These are phyloP conservation scores for Stichopus horrens DNA, from an alignment of 53 echinoderm and acorn worm species.

Conservation along the genomic window DNA sequence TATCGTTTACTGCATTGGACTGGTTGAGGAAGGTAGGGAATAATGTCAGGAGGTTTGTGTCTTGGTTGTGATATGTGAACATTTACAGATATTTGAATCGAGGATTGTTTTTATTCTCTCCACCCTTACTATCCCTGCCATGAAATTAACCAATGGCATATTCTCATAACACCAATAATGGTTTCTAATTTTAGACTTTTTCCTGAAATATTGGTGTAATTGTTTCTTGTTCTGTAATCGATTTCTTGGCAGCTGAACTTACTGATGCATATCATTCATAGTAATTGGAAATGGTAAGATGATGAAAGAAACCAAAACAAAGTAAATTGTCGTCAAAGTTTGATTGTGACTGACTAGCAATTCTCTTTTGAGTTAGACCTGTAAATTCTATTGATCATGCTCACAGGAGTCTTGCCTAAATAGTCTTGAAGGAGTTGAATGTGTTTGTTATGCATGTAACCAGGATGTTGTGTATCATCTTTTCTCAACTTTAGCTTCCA, in stretches of 20 bases:
- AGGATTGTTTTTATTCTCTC: too few relatives aligned
- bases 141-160: neutral
- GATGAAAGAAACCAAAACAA: neutral
- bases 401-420: too few relatives aligned
- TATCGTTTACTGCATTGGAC: slow-evolving; percentile 81
- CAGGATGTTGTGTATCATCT: too few relatives aligned
- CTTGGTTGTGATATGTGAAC: neutral
- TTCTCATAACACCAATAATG: neutral
- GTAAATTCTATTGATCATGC: too few relatives aligned
- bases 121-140: too few relatives aligned
- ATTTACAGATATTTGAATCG: too few relatives aligned
- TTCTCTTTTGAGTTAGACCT: too few relatives aligned
- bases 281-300: too few relatives aligned
- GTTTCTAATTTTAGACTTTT: neutral
- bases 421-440: too few relatives aligned
- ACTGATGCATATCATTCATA: too few relatives aligned
- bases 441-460: too few relatives aligned
- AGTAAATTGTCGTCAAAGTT: neutral
- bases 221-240: neutral
- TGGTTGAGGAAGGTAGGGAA: slow-evolving; percentile 70
- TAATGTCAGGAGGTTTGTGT: neutral
- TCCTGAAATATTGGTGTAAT: neutral
- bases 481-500: too few relatives aligned
- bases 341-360: neutral
- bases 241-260: neutral